Percentiles rank a stretch among this genome's conserved stretches.
Conservation (phyloP, 2,113 vertebrate species). For the Bettongia penicillata region DNA sequence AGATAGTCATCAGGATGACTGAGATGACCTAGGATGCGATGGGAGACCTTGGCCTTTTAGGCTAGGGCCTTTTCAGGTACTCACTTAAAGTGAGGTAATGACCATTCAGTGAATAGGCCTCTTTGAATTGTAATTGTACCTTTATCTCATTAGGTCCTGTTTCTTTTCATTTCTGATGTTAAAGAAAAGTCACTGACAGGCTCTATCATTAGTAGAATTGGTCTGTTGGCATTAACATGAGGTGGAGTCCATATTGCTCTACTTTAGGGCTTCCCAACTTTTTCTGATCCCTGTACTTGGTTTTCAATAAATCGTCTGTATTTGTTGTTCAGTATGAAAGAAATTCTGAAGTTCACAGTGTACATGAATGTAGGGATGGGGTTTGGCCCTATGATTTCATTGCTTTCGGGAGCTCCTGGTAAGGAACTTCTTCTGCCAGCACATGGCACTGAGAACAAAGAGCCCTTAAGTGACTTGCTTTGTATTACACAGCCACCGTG, state of each 20-base stretch:
- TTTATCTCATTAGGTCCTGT: constrained; percentile 4
- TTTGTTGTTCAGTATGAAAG: not conserved
- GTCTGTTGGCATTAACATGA: not conserved
- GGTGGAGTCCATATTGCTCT: not conserved
- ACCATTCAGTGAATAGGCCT: no score
- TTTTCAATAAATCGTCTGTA: not conserved
- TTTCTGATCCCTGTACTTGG: not conserved
- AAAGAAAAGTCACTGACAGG: constrained; percentile 8
- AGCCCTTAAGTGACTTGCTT: not conserved
- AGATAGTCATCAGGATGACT: no score
- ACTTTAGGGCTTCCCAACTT: not conserved
- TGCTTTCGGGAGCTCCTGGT: not conserved
- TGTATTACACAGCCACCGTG: not conserved
- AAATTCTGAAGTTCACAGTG: not conserved
- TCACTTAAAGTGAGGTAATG: no score
- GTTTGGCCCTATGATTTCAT: not conserved
- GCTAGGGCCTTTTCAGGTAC: no score
- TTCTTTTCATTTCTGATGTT: constrained; percentile 22
- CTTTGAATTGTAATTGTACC: not conserved
- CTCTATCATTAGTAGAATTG: not conserved
- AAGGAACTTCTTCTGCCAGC: no score
- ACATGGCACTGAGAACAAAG: not conserved
- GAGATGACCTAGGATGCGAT: no score
- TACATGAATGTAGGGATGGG: not conserved
- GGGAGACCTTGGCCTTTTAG: no score